Conservation (phyloP, 92 coral and sea anemone genomes). For the Phymanthus crucifer region DNA sequence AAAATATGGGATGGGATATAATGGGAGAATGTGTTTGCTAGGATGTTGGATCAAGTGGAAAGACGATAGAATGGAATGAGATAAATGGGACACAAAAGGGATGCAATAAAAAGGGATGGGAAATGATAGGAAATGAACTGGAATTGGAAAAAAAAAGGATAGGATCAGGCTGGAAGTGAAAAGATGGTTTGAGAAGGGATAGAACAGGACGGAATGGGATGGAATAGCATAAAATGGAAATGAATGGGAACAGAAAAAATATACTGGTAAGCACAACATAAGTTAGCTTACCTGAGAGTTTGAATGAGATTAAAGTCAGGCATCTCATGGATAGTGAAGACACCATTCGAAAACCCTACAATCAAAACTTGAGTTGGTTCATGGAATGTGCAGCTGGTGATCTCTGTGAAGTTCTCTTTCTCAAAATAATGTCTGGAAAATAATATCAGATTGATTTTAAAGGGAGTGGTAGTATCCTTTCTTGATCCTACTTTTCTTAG, state of each 20-base stretch:
- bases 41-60: no score
- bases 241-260: not conserved
- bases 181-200: not conserved
- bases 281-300: conserved; percentile 70
- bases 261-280: not conserved
- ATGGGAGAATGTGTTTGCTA: no score
- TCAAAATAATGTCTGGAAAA: conserved; percentile 69
- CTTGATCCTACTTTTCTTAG: no score
- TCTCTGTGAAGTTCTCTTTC: conserved; percentile 58
- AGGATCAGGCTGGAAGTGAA: not conserved
- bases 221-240: not conserved
- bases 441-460: no score
- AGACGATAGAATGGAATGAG: not conserved
- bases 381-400: conserved; percentile 89
- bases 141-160: not conserved
- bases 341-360: conserved; percentile 86
- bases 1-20: no score
- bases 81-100: not conserved
- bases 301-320: conserved; percentile 95
- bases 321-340: conserved; percentile 87
- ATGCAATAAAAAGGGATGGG: not conserved
- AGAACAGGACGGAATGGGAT: not conserved
- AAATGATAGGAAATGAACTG: not conserved
- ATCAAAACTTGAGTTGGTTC: conserved; percentile 73
- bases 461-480: no score